Conservation (phyloP, 2,113 vertebrate genomes). For the Polyodon spathula region DNA sequence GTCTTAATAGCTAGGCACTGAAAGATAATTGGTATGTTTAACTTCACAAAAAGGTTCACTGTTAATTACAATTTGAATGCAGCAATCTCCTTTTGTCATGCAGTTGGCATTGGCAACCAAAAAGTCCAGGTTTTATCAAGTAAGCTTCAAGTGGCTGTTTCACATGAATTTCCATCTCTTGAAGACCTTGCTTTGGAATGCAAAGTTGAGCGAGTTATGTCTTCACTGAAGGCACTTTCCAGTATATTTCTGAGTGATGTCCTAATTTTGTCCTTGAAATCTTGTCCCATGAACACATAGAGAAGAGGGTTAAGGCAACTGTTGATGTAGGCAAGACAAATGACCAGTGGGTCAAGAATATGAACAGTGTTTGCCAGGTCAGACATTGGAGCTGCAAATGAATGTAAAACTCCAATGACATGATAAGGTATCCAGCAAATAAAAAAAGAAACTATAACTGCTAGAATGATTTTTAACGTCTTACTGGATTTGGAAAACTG, state of each 20-base stretch:
- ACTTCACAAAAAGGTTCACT: no score
- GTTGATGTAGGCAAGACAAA: conserved; percentile 56
- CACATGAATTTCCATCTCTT: conserved; percentile 20
- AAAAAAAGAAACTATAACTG: conserved; percentile 50
- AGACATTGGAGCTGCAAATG: no score
- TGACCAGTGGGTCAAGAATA: conserved; percentile 47
- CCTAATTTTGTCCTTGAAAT: conserved; percentile 51
- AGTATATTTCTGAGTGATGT: conserved; percentile 47
- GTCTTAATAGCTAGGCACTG: no score
- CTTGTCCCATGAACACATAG: conserved; percentile 64
- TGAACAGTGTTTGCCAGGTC: no score
- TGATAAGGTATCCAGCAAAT: conserved; percentile 71
- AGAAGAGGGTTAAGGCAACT: conserved; percentile 69
- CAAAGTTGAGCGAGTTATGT: conserved; percentile 16
- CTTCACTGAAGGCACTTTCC: conserved; percentile 58
- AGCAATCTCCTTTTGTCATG: no score
- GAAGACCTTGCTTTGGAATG: conserved; percentile 29
- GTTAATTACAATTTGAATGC: no score
- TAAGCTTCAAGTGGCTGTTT: no score
- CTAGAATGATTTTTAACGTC: conserved; percentile 37
- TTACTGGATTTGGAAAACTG: conserved; percentile 37
- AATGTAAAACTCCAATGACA: conserved; percentile 35
- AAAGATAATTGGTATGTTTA: no score
- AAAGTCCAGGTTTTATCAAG: no score
- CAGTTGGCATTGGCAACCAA: no score